Conservation (phyloP, 2,113 vertebrate genomes). For the Pipra filicauda region DNA sequence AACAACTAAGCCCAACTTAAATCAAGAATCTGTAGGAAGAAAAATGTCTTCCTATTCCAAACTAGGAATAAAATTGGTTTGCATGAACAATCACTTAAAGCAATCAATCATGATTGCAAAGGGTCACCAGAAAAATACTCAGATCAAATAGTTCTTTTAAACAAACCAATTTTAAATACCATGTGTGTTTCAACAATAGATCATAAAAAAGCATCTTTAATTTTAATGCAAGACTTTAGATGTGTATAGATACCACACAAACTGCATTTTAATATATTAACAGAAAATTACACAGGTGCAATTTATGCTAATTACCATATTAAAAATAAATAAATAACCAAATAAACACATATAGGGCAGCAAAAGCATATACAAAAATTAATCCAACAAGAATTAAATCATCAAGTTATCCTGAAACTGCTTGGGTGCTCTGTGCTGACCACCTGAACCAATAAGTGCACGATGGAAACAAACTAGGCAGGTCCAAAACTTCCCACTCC, state of each 20-base stretch:
- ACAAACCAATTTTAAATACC: background rate
- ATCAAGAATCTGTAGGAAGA: background rate
- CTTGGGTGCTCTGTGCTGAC: background rate
- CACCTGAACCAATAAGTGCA: background rate
- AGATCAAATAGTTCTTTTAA: background rate
- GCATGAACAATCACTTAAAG: background rate
- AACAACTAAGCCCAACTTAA: background rate
- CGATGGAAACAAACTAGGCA: background rate
- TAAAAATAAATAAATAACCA: background rate
- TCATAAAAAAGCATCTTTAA: background rate
- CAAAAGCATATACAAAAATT: background rate
- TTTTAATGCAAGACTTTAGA: background rate
- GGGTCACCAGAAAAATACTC: background rate
- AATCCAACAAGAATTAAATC: background rate
- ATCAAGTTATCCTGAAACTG: background rate
- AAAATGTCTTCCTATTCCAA: background rate
- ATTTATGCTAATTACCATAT: background rate
- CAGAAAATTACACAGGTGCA: background rate
- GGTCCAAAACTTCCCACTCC: background rate
- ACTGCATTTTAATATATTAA: background rate
- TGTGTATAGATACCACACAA: background rate
- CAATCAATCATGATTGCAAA: background rate
- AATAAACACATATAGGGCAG: background rate
- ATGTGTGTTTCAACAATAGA: background rate
- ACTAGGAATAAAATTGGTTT: background rate